Evolutionary conservation across 1,140 invertebrate genomes (phyloP).

Genomic region (Drosophila pruinosa): DNA sequence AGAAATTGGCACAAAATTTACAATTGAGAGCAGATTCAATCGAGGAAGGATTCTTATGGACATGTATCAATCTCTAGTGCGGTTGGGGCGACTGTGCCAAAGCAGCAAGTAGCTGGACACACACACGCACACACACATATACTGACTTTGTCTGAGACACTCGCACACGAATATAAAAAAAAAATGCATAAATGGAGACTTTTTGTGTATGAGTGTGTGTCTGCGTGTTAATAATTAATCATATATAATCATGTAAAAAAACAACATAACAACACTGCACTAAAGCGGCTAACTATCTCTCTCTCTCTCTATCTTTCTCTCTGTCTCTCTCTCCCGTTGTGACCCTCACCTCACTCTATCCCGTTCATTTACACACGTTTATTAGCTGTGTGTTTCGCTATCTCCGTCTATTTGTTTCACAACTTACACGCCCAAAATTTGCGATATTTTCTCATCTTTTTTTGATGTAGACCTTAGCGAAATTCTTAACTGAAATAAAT

Average conservation of each 20-base stretch:
- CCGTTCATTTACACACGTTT: not conserved
- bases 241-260: slow-evolving; percentile 7
- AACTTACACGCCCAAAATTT: slow-evolving; percentile 21
- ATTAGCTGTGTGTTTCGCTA: slow-evolving; percentile 12
- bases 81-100: not conserved
- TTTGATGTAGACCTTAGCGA: slow-evolving; percentile 33
- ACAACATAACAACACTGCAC: slow-evolving; percentile 46
- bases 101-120: not conserved
- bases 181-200: not conserved
- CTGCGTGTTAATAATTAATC: slow-evolving; percentile 12
- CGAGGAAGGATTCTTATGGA: not conserved
- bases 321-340: not conserved
- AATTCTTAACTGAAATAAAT: slow-evolving; percentile 39
- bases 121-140: slow-evolving; percentile 6
- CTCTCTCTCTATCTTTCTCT: not conserved
- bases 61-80: not conserved
- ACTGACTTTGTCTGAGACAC: not conserved
- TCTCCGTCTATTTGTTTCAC: slow-evolving; percentile 22
- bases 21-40: not conserved
- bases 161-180: slow-evolving; percentile 7
- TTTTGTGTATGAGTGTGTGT: slow-evolving; percentile 1
- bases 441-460: not conserved
- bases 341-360: slow-evolving; percentile 7
- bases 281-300: not conserved
- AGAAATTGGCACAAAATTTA: slow-evolving; percentile 18